phyloP scores from a whole-genome alignment of 2,113 vertebrate genomes.

The Tachysurus fulvidraco region DNA sequence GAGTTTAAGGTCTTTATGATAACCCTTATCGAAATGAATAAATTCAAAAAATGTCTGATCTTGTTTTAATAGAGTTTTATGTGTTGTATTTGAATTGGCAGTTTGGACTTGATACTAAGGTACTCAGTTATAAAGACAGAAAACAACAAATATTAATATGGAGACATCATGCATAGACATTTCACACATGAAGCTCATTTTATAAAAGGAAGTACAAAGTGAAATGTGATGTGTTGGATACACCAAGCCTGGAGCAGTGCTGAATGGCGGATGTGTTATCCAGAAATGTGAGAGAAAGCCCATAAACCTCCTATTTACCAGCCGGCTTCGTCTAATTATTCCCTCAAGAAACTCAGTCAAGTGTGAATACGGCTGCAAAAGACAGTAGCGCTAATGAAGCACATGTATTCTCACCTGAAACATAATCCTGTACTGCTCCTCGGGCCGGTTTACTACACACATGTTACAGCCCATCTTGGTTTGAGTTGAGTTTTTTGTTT shows the following conservation, averaged over 20 bases:
- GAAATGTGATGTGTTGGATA: not conserved
- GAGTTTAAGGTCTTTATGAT: not conserved
- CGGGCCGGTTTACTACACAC: conserved; percentile 88
- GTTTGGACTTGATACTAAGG: not conserved
- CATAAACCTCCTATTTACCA: not conserved
- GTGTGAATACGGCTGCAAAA: not conserved
- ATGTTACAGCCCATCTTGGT: conserved; percentile 89
- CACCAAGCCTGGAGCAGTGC: not conserved
- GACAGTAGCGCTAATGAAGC: not conserved
- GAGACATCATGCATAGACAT: not conserved
- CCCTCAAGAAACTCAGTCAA: not conserved
- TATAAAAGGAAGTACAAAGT: not conserved
- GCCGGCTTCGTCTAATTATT: conserved; percentile 4
- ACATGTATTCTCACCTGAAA: conserved; percentile 81
- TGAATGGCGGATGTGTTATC: not conserved
- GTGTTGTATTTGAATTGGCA: not conserved
- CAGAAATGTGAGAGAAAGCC: not conserved
- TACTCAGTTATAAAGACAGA: not conserved
- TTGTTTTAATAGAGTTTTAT: too few species aligned
- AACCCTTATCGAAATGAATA: conserved; percentile 20
- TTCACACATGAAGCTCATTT: conserved; percentile 1
- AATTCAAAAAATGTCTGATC: not conserved
- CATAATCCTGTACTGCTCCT: conserved; percentile 91
- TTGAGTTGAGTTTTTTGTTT: not conserved
- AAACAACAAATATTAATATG: not conserved